phyloP scores from a whole-genome alignment of 1,140 invertebrate species.

The Samia ricini region DNA sequence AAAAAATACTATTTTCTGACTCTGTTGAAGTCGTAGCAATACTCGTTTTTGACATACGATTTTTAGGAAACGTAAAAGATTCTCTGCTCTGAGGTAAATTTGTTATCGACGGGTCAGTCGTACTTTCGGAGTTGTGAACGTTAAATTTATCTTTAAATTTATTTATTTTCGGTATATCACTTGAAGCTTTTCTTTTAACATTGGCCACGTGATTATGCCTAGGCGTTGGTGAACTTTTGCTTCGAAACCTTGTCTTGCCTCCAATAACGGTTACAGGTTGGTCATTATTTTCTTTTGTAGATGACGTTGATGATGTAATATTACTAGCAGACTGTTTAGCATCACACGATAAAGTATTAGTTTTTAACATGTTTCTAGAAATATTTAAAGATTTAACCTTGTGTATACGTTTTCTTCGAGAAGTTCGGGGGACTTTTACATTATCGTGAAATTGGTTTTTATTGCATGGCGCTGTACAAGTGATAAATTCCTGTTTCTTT shows the following conservation, averaged over 20 bases:
- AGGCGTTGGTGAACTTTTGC: constrained; percentile 34
- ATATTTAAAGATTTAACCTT: constrained; percentile 69
- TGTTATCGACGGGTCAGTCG: neutral
- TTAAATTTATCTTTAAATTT: neutral
- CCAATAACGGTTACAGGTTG: neutral
- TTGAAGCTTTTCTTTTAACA: neutral
- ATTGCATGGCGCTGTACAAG: neutral
- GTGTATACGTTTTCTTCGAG: constrained; percentile 45
- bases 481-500: neutral
- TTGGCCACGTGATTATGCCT: constrained; percentile 7
- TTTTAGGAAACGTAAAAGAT: constrained; percentile 13
- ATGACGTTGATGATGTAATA: constrained; percentile 12
- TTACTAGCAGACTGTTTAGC: neutral
- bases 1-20: neutral
- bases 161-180: neutral
- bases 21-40: neutral
- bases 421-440: neutral
- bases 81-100: constrained; percentile 2
- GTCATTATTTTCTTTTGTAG: constrained; percentile 13
- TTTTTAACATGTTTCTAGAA: constrained; percentile 45
- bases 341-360: neutral
- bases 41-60: neutral
- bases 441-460: neutral
- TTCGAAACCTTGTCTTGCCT: constrained; percentile 11
- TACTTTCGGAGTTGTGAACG: neutral